Evolutionary conservation across 2,113 vertebrate genomes (phyloP).

Genomic region (Pycnonotus jocosus): DNA sequence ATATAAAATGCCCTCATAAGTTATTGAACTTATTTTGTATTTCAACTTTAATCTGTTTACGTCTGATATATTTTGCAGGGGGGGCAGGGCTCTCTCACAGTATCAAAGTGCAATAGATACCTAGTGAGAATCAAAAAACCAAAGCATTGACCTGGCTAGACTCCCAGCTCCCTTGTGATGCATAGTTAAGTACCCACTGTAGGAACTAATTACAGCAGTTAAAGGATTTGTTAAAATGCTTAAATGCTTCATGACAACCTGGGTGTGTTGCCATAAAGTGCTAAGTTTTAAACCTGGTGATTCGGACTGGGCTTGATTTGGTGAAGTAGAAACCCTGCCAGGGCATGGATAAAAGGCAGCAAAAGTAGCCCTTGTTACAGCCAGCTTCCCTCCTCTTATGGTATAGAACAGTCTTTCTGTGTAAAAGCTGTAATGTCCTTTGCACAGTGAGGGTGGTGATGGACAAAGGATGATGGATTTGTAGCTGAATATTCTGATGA

Average conservation of each 20-base stretch:
- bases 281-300: not conserved
- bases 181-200: not conserved
- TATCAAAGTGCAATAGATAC: not conserved
- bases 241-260: not conserved
- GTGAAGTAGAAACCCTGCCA: not conserved
- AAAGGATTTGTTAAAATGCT: conserved; percentile 16
- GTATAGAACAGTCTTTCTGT: not conserved
- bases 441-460: not conserved
- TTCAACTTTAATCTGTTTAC: not conserved
- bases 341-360: not conserved
- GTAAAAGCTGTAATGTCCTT: not conserved
- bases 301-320: not conserved
- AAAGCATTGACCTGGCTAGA: not conserved
- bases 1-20: not conserved
- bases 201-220: not conserved
- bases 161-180: conserved; percentile 7
- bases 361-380: not conserved
- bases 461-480: not conserved
- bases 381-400: not conserved
- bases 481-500: not conserved
- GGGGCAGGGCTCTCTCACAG: not conserved
- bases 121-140: not conserved
- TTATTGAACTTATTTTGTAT: not conserved
- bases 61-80: not conserved
- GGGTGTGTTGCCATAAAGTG: not conserved